Conservation (phyloP, 2,113 vertebrate genomes). For the Machaerirhynchus nigripectus region DNA sequence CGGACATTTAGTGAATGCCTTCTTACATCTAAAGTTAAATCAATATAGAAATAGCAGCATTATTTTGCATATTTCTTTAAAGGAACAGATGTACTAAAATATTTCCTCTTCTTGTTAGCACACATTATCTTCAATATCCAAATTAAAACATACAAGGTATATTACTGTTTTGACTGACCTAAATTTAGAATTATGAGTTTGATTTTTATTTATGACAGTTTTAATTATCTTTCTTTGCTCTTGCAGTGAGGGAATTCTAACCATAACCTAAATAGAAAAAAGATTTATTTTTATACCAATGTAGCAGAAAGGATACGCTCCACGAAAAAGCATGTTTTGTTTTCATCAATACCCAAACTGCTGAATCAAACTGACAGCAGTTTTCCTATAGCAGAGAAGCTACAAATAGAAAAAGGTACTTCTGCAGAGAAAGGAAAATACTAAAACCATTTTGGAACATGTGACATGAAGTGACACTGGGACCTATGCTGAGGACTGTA, state of each 20-base stretch:
- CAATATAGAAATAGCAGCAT: neutral
- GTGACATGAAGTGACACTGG: neutral
- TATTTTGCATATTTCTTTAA: neutral
- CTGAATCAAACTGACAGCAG: constrained; percentile 20
- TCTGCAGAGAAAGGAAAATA: neutral
- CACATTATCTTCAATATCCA: neutral
- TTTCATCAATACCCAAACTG: neutral
- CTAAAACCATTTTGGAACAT: neutral
- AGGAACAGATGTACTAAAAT: neutral
- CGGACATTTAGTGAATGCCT: neutral
- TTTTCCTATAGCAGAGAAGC: neutral
- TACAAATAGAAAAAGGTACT: neutral
- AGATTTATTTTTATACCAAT: neutral
- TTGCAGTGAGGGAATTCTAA: neutral
- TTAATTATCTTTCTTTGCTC: constrained; percentile 3
- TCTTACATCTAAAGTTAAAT: neutral
- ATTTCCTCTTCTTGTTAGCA: neutral
- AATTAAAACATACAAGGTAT: constrained; percentile 1
- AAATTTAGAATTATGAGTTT: neutral
- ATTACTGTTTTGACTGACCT: constrained; percentile 21
- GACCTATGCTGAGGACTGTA: neutral
- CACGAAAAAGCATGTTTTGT: constrained; percentile 4
- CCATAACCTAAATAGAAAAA: neutral
- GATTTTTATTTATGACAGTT: constrained; percentile 33
- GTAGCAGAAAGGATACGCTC: neutral